Evolutionary conservation across 2,888 invertebrate genomes (phyloP).

Genomic region (Drosophila acutilabella): DNA sequence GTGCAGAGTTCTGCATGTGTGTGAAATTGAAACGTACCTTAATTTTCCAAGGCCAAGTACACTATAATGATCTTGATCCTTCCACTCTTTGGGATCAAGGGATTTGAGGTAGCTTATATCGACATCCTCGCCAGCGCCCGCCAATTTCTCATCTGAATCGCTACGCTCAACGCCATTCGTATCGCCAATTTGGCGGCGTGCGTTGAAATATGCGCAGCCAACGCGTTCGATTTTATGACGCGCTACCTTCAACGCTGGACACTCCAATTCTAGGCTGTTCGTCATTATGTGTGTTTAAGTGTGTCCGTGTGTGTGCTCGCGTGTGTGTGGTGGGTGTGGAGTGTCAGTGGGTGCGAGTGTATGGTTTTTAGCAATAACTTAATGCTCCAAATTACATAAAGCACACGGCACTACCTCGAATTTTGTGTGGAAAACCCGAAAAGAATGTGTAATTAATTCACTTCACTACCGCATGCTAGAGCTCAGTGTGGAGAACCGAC

Average conservation of each 20-base stretch:
- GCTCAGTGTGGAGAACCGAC: conserved; percentile 55
- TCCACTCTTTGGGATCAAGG: conserved; percentile 98
- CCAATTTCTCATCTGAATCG: conserved; percentile 81
- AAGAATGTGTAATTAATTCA: conserved; percentile 52
- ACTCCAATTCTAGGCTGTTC: conserved; percentile 55
- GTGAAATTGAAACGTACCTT: conserved; percentile 63
- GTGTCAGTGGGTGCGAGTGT: conserved; percentile 11
- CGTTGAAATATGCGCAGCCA: conserved; percentile 74
- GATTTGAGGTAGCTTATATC: conserved; percentile 94
- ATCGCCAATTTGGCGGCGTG: conserved; percentile 73
- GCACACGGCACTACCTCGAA: conserved; percentile 53
- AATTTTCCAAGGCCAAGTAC: conserved; percentile 94
- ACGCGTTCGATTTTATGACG: conserved; percentile 74
- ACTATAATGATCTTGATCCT: conserved; percentile 98
- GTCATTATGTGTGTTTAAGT: conserved; percentile 49
- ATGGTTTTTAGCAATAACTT: conserved; percentile 23
- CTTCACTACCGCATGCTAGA: conserved; percentile 63
- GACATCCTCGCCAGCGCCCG: conserved; percentile 87
- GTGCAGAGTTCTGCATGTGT: background rate
- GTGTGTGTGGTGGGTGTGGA: no score
- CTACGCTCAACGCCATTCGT: conserved; percentile 71
- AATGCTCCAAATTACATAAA: conserved; percentile 57
- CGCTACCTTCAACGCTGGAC: conserved; percentile 60
- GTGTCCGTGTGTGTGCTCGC: conserved; percentile 10
- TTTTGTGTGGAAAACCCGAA: conserved; percentile 52